Evolutionary conservation across 2,888 invertebrate species (phyloP), one percentile per base, ranked within the genome.

Genomic region (Heliconius charithonia): DNA sequence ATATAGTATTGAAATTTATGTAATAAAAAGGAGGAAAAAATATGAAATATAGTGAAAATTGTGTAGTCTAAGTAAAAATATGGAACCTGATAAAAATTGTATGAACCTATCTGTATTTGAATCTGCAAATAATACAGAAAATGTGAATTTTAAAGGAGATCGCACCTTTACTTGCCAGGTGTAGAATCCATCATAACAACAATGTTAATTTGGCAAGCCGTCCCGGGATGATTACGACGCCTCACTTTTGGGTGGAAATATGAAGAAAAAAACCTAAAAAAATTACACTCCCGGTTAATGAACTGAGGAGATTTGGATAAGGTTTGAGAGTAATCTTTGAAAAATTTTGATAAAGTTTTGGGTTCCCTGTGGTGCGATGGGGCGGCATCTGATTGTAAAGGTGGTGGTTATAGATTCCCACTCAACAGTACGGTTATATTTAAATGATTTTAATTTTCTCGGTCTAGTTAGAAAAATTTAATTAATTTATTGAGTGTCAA

Each of bases 141-240:
- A 59, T 59, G 59, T 59, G 59, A 59, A 59, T 41, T 71, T 59
- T 32, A 13, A 65, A 71, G 29, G 66, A 83, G 81, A 25, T 6
- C 80, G 32, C 80, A 59, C 78, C 87, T 81, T 87, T 83, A 86
- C 73, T 25, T 56, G 83, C 86, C 89, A 89, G 89, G 89, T 90
- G 90, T 87, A 84, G 88, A 86, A 89, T 89, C 89, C 90, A 91
- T 91, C 90, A 90, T 83, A 80, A 79, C 84, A 85, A 83, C 85
- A 85, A 85, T 83, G 86, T 85, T 85, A 86, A 86, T 85, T 85
- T 85, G 85, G 85, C 83, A 84, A 83, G 80, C 81, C 81, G 83
- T 79, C 83, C 83, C 81, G 78, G 81, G 82, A 80, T 85, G 84
- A 86, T 85, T 85, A 84, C 82, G 79, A 80, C 79, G 82, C 83